Percentiles rank a stretch among this genome's conserved stretches.
phyloP scores from a whole-genome alignment of 2,797 vertebrate genomes.

The Sorex maritimensis region DNA sequence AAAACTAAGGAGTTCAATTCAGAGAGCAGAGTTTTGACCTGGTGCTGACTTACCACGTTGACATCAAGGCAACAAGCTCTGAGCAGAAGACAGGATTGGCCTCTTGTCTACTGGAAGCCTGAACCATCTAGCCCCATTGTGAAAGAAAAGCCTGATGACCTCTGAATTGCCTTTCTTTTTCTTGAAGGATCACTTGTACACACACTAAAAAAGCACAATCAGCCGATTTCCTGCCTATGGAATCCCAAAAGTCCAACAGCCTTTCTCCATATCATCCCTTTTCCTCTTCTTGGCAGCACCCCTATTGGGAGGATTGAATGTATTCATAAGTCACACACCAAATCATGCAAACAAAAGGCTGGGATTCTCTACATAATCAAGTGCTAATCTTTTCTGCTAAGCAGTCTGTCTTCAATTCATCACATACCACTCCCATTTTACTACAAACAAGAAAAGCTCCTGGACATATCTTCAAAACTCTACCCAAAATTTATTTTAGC shows the following conservation, averaged over 20 bases:
- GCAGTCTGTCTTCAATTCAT: not conserved
- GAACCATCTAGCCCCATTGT: rapidly evolving
- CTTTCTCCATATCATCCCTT: not conserved
- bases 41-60: not conserved
- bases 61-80: not conserved
- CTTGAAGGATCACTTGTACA: not conserved
- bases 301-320: not conserved
- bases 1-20: not conserved
- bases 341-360: not conserved
- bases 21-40: not conserved
- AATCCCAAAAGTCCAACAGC: not conserved
- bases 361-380: not conserved
- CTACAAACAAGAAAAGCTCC: not conserved
- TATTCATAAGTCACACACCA: not conserved
- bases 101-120: too few species aligned
- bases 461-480: not conserved
- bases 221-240: too few species aligned
- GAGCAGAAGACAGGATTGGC: not conserved
- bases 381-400: not conserved
- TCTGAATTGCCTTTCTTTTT: not conserved
- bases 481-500: not conserved
- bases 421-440: not conserved
- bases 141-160: not conserved
- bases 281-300: not conserved
- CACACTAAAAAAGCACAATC: too few species aligned